Evolutionary conservation across 2,113 vertebrate genomes (phyloP).

Genomic region (Meriones unguiculatus): DNA sequence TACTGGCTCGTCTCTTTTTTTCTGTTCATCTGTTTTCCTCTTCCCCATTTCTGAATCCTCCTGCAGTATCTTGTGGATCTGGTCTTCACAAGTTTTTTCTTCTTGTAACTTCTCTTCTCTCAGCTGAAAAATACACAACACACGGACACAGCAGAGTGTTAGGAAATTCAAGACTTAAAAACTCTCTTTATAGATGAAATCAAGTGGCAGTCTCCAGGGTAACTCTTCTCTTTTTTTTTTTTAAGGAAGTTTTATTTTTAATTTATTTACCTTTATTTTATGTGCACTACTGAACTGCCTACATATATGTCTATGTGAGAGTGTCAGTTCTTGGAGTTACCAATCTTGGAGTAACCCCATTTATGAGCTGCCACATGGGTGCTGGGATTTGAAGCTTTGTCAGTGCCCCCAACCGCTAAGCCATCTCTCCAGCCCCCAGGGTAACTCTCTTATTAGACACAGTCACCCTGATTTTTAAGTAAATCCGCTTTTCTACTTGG

Average conservation of each 20-base stretch:
- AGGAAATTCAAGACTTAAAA: conserved; percentile 40
- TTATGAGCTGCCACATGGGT: too few species aligned
- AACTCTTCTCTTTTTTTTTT: too few species aligned
- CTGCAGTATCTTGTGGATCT: conserved; percentile 83
- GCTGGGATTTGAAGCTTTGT: too few species aligned
- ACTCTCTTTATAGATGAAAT: conserved; percentile 24
- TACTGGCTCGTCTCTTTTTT: conserved; percentile 86
- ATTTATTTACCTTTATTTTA: too few species aligned
- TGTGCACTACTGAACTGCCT: too few species aligned
- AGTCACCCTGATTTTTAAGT: conserved; percentile 50
- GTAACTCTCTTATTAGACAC: conserved; percentile 51
- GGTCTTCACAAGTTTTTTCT: conserved; percentile 86
- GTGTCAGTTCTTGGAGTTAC: too few species aligned
- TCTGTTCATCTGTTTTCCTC: conserved; percentile 86
- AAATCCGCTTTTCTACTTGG: conserved; percentile 46
- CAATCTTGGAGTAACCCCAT: too few species aligned
- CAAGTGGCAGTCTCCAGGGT: conserved; percentile 31
- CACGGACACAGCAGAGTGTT: neutral
- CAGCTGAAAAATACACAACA: conserved; percentile 81
- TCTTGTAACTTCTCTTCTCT: conserved; percentile 88
- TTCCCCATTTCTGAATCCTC: conserved; percentile 86
- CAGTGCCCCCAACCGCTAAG: too few species aligned
- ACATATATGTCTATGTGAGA: too few species aligned
- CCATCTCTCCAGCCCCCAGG: too few species aligned
- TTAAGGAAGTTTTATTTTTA: too few species aligned